These are phyloP conservation scores for Hydropotes inermis DNA, from an alignment of 2,113 vertebrate genomes.

Conservation along the genomic window DNA sequence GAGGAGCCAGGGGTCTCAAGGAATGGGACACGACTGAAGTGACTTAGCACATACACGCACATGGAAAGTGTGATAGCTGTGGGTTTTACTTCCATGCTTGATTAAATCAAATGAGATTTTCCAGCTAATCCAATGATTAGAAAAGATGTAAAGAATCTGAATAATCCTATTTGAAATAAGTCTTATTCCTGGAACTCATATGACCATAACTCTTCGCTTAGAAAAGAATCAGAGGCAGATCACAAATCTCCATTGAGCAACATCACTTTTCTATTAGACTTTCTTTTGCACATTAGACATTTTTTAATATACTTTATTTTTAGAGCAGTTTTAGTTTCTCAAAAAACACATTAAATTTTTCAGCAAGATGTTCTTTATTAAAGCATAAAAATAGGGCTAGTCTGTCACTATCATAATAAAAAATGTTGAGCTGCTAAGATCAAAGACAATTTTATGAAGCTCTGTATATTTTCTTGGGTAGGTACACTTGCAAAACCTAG, in stretches of 20 bases:
- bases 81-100: background rate
- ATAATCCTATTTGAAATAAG: background rate
- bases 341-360: background rate
- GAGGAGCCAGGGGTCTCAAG: background rate
- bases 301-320: background rate
- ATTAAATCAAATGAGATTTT: constrained; percentile 1
- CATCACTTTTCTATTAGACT: background rate
- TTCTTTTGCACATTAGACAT: background rate
- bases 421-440: background rate
- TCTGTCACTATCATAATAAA: background rate
- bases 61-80: background rate
- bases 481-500: background rate
- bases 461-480: background rate
- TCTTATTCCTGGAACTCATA: background rate
- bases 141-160: background rate
- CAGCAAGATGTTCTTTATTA: background rate
- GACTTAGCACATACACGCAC: background rate
- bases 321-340: background rate
- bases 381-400: background rate
- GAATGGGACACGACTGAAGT: background rate
- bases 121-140: background rate
- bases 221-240: background rate
- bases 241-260: background rate
- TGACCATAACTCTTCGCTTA: background rate
- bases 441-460: background rate